Evolutionary conservation across 2,888 invertebrate genomes (phyloP).

Genomic region (Dusona sp.): DNA sequence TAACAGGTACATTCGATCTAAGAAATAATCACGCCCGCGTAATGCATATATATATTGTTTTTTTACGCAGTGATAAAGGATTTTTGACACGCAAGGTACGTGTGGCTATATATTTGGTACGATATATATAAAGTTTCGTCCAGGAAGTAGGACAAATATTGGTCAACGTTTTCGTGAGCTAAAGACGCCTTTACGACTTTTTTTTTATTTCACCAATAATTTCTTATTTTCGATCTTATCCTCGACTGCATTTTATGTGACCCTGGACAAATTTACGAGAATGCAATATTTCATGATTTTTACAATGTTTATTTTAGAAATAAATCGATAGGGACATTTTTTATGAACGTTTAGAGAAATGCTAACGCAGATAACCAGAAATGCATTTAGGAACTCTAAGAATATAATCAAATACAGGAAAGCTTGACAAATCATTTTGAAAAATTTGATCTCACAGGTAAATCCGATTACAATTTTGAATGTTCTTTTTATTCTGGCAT

Average conservation of each 20-base stretch:
- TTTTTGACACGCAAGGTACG: slow-evolving; percentile 44
- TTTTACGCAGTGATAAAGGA: slow-evolving; percentile 13
- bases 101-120: neutral
- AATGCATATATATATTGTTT: neutral
- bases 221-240: neutral
- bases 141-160: slow-evolving; percentile 1
- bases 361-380: neutral
- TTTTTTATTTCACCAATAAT: neutral
- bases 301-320: neutral
- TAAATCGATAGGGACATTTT: neutral
- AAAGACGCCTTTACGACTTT: neutral
- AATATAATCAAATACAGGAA: neutral
- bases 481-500: neutral
- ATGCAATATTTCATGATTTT: neutral
- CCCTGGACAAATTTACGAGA: neutral
- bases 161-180: neutral
- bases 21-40: slow-evolving; percentile 70
- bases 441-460: too few relatives aligned
- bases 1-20: slow-evolving; percentile 73
- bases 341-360: neutral
- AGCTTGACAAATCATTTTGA: too few relatives aligned
- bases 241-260: neutral
- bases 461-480: too few relatives aligned
- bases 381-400: neutral
- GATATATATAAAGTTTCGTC: neutral